Percentiles rank a stretch among this genome's conserved stretches.
phyloP scores from a whole-genome alignment of 2,888 invertebrate genomes.

The Fragum fragum region DNA sequence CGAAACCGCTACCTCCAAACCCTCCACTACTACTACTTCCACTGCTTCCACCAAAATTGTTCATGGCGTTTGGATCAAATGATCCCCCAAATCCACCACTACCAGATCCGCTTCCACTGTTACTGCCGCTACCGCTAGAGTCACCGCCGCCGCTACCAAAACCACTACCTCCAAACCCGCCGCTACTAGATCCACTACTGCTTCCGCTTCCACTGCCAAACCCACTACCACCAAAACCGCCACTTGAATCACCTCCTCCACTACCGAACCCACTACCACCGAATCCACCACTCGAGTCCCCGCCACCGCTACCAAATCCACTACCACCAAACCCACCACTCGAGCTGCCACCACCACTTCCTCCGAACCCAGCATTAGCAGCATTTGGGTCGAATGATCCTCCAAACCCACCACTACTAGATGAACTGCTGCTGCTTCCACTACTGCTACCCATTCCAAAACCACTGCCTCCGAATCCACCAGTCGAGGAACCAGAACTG shows the following conservation, averaged over 20 bases:
- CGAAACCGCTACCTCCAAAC: background rate
- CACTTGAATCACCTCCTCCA: background rate
- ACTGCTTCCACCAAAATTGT: slow-evolving; percentile 5
- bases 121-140: background rate
- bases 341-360: slow-evolving; percentile 28
- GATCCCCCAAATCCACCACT: slow-evolving; percentile 11
- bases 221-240: background rate
- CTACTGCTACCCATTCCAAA: slow-evolving; percentile 20
- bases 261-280: slow-evolving; percentile 26
- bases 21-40: background rate
- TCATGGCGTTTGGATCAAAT: slow-evolving; percentile 13
- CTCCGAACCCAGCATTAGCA: slow-evolving; percentile 29
- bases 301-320: slow-evolving; percentile 38
- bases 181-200: slow-evolving; percentile 7
- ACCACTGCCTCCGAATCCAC: slow-evolving; percentile 52
- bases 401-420: slow-evolving; percentile 27
- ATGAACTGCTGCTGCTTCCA: background rate
- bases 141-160: background rate
- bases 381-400: slow-evolving; percentile 7
- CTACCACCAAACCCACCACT: slow-evolving; percentile 36
- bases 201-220: background rate
- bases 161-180: slow-evolving; percentile 1
- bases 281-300: slow-evolving; percentile 30
- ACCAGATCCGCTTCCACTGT: slow-evolving; percentile 20
- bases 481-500: background rate